phyloP scores from a whole-genome alignment of 2,113 vertebrate species.

The human (Homo sapiens) region GRCh38 chr11:72474001-72474500 shows the following conservation, averaged over 20 bases:
- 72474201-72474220: not conserved
- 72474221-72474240: not conserved
- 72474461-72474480: not conserved
- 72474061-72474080: not conserved
- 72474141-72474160: not conserved
- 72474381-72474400: not conserved
- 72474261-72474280: not conserved
- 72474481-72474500: not conserved
- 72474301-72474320: not conserved
- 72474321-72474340: not conserved
- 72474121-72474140: not conserved
- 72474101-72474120: not conserved
- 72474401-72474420: not conserved
- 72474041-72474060: too few relatives aligned
- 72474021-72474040: too few relatives aligned
- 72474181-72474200: not conserved
- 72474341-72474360: not conserved
- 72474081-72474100: not conserved
- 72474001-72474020: too few relatives aligned
- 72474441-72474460: not conserved
- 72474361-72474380: not conserved
- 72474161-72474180: not conserved
- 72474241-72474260: not conserved
- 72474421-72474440: not conserved
- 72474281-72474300: constrained; percentile 27